These are phyloP conservation scores for Chironex yamaguchii DNA, from an alignment of 30 jellyfish, hydroid and myxozoan species.

Conservation along the genomic window DNA sequence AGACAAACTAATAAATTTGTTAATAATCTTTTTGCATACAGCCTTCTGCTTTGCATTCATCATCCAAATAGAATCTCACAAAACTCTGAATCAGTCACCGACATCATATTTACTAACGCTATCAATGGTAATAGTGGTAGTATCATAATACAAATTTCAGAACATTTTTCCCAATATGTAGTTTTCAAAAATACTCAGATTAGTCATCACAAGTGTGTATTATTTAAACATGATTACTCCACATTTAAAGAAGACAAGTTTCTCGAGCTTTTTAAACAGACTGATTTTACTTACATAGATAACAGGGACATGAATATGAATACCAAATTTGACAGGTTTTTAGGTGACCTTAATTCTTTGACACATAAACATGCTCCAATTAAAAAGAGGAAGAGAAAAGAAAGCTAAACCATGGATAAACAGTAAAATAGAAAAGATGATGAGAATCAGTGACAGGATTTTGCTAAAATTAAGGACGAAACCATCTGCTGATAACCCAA, in stretches of 20 bases:
- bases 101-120: background rate
- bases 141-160: too few relatives aligned
- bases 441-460: background rate
- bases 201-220: too few relatives aligned
- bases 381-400: background rate
- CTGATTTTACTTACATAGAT: too few relatives aligned
- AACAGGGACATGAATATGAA: background rate
- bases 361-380: background rate
- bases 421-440: background rate
- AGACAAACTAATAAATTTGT: conserved; percentile 1
- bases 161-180: too few relatives aligned
- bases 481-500: background rate
- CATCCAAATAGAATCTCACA: conserved; percentile 7
- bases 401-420: background rate
- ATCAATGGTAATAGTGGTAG: conserved; percentile 3
- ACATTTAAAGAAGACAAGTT: too few relatives aligned
- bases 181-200: too few relatives aligned
- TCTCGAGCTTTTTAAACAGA: too few relatives aligned
- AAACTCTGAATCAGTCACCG: conserved; percentile 3
- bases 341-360: background rate
- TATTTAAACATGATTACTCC: too few relatives aligned
- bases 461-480: background rate
- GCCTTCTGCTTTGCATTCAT: background rate
- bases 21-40: background rate
- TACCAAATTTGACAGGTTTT: background rate